phyloP scores from a whole-genome alignment of 2,888 invertebrate genomes.

The Melanostoma mellinum region DNA sequence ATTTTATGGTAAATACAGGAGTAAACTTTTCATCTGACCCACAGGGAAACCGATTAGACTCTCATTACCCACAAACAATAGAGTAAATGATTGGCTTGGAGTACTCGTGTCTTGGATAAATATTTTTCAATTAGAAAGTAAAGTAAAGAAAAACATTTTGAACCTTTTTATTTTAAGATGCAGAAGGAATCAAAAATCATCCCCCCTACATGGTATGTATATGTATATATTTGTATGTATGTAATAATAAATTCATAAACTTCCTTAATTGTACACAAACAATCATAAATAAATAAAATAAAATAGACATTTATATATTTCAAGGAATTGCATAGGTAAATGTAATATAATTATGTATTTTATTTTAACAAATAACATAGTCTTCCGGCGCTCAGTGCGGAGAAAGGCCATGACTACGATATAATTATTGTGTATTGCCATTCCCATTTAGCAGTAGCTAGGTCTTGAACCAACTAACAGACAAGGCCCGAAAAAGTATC shows the following conservation, averaged over 20 bases:
- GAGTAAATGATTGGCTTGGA: slow-evolving; percentile 48
- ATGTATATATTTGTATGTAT: slow-evolving; percentile 28
- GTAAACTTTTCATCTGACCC: slow-evolving; percentile 13
- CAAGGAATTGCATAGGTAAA: slow-evolving; percentile 45
- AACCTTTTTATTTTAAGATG: slow-evolving; percentile 51
- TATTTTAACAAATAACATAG: slow-evolving; percentile 39
- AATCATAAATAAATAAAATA: slow-evolving; percentile 66
- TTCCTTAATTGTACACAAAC: slow-evolving; percentile 51
- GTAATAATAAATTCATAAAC: slow-evolving; percentile 61
- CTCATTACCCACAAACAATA: slow-evolving; percentile 33
- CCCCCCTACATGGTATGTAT: neutral
- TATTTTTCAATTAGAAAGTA: slow-evolving; percentile 6
- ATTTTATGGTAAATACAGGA: slow-evolving; percentile 3
- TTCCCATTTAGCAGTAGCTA: slow-evolving; percentile 53
- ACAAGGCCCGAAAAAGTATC: slow-evolving; percentile 57
- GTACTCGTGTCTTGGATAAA: neutral
- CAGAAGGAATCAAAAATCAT: slow-evolving; percentile 43
- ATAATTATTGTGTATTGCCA: slow-evolving; percentile 56
- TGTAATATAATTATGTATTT: slow-evolving; percentile 24
- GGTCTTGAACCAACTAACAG: slow-evolving; percentile 44
- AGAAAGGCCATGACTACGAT: slow-evolving; percentile 50
- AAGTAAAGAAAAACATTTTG: slow-evolving; percentile 6
- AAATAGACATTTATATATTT: slow-evolving; percentile 13
- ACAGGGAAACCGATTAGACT: slow-evolving; percentile 32
- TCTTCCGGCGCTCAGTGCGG: slow-evolving; percentile 38